Evolutionary conservation across 2,797 vertebrate genomes (phyloP).

Genomic region (Gouania willdenowi): DNA sequence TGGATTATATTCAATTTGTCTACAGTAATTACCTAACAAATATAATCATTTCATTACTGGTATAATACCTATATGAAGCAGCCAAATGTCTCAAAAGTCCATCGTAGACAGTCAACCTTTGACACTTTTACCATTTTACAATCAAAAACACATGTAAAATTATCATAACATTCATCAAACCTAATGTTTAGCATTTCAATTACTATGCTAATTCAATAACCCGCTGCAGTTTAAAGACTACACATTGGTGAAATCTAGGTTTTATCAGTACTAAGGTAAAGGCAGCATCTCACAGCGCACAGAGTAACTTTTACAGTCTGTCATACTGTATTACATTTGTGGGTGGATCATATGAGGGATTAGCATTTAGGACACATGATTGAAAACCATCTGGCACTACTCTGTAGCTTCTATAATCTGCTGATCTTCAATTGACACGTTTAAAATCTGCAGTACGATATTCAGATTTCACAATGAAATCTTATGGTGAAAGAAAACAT

Average conservation of each 20-base stretch:
- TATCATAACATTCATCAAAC: too few relatives aligned
- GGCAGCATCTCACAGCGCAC: conserved; percentile 1
- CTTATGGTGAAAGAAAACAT: not conserved
- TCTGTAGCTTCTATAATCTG: conserved; percentile 41
- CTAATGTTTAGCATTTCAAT: too few relatives aligned
- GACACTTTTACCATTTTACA: too few relatives aligned
- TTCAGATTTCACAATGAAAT: conserved; percentile 9
- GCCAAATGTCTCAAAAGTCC: too few relatives aligned
- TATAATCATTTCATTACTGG: too few relatives aligned
- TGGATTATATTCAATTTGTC: too few relatives aligned
- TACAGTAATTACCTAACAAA: too few relatives aligned
- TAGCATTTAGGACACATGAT: conserved; percentile 38
- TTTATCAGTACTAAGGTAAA: conserved; percentile 2
- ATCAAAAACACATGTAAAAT: too few relatives aligned
- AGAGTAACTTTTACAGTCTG: conserved; percentile 21
- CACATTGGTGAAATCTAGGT: not conserved
- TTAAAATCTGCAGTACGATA: conserved; percentile 34
- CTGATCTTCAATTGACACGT: conserved; percentile 40
- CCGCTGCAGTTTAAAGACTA: not conserved
- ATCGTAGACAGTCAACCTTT: too few relatives aligned
- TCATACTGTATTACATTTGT: conserved; percentile 20
- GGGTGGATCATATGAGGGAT: conserved; percentile 35
- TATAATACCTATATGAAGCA: too few relatives aligned
- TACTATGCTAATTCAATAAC: too few relatives aligned
- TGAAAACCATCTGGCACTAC: conserved; percentile 58